Conservation (phyloP, 2,888 invertebrate species). For the Taenaris catops region DNA sequence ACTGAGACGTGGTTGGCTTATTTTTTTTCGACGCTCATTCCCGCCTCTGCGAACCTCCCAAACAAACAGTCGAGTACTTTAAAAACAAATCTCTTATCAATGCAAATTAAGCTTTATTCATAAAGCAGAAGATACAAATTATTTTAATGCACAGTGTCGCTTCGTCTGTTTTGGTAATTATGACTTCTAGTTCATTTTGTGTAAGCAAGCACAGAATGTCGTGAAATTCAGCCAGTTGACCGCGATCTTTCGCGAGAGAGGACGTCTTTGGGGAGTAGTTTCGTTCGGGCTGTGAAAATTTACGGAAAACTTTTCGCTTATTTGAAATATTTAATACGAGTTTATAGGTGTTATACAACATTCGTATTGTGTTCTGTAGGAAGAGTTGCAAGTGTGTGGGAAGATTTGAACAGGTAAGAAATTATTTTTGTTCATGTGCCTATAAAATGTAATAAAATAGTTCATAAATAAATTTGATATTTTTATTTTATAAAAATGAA, state of each 20-base stretch:
- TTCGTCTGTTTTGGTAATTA: slow-evolving; percentile 38
- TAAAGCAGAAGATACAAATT: no score
- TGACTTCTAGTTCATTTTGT: slow-evolving; percentile 72
- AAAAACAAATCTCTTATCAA: slow-evolving; percentile 53
- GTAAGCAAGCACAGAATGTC: slow-evolving; percentile 63
- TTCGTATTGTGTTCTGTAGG: slow-evolving; percentile 3
- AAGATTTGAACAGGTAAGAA: slow-evolving; percentile 7
- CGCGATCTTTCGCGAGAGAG: slow-evolving; percentile 68
- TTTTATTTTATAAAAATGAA: no score
- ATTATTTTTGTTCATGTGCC: no score
- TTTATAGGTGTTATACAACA: slow-evolving; percentile 1
- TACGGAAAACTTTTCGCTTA: slow-evolving; percentile 62
- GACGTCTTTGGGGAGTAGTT: slow-evolving; percentile 33
- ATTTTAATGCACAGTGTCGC: no score
- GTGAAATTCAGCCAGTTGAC: slow-evolving; percentile 63
- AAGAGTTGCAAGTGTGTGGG: slow-evolving; percentile 1
- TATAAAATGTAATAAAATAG: no score
- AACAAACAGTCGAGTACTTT: slow-evolving; percentile 74
- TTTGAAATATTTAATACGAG: slow-evolving; percentile 1
- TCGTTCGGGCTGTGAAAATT: slow-evolving; percentile 23
- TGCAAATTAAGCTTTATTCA: slow-evolving; percentile 23
- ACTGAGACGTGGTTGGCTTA: slow-evolving; percentile 78
- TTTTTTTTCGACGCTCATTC: slow-evolving; percentile 78
- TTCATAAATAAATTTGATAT: no score
- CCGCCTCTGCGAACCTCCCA: slow-evolving; percentile 79